Conservation (phyloP, 2,888 invertebrate genomes). For the Tinea semifulvella region DNA sequence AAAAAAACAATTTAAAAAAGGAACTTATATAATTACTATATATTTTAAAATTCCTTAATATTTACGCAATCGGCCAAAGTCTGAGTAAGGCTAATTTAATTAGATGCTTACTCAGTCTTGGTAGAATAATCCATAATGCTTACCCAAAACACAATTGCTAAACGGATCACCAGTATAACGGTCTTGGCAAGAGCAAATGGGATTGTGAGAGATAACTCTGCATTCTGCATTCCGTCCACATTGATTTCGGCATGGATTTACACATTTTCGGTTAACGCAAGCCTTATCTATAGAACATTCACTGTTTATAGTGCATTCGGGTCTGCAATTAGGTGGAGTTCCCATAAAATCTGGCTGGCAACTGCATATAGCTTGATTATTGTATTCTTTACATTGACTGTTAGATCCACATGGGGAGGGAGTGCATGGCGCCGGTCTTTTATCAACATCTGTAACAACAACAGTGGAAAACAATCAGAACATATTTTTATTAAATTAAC, state of each 20-base stretch:
- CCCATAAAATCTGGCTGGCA: conserved; percentile 78
- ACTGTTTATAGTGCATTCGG: conserved; percentile 82
- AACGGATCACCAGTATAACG: conserved; percentile 84
- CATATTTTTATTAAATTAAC: background rate
- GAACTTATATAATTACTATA: background rate
- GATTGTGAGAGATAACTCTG: conserved; percentile 83
- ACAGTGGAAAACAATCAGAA: conserved; percentile 16
- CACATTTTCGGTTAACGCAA: conserved; percentile 79
- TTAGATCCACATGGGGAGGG: conserved; percentile 86
- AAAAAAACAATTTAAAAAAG: background rate
- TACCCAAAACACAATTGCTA: conserved; percentile 63
- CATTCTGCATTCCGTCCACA: conserved; percentile 84
- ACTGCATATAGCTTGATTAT: conserved; percentile 75
- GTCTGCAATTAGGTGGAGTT: conserved; percentile 80
- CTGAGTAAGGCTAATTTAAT: too few relatives aligned
- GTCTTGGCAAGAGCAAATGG: conserved; percentile 79
- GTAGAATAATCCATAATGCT: too few relatives aligned
- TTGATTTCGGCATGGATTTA: conserved; percentile 80
- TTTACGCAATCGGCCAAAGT: too few relatives aligned
- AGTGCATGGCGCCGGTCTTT: conserved; percentile 64
- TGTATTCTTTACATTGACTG: conserved; percentile 74
- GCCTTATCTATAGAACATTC: conserved; percentile 81
- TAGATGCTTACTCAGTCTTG: too few relatives aligned
- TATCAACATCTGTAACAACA: conserved; percentile 38
- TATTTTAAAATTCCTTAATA: background rate